Evolutionary conservation across 2,888 invertebrate genomes (phyloP).

Genomic region (Antitype chi): DNA sequence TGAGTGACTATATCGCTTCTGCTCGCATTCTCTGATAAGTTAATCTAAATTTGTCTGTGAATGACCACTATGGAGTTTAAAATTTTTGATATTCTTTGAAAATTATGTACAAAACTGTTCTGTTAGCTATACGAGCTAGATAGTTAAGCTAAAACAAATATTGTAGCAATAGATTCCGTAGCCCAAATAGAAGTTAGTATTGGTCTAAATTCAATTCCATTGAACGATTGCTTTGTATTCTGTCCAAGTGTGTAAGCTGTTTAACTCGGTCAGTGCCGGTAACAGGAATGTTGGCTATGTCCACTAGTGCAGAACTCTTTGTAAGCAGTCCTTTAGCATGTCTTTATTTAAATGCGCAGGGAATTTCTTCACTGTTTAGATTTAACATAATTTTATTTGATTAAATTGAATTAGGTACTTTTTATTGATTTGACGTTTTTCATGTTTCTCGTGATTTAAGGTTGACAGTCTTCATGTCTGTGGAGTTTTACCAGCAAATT

Average conservation of each 20-base stretch:
- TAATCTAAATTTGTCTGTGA: background rate
- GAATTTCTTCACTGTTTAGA: background rate
- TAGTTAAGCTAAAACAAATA: background rate
- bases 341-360: slow-evolving; percentile 8
- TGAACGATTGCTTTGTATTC: slow-evolving; percentile 36
- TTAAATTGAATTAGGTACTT: background rate
- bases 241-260: slow-evolving; percentile 16
- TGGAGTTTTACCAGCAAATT: background rate
- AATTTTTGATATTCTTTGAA: no score
- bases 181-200: background rate
- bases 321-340: background rate
- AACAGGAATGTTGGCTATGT: slow-evolving; percentile 22
- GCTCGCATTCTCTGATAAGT: background rate
- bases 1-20: background rate
- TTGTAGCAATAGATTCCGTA: background rate
- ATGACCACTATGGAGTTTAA: background rate
- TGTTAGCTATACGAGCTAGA: background rate
- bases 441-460: background rate
- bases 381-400: background rate
- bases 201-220: slow-evolving; percentile 27
- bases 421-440: background rate
- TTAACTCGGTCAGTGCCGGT: slow-evolving; percentile 35
- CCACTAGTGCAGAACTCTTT: slow-evolving; percentile 1
- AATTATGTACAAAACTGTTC: no score
- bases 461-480: no score